These are phyloP conservation scores for Drosophila ambigua DNA, from an alignment of 1,140 invertebrate genomes.

Conservation along the genomic window DNA sequence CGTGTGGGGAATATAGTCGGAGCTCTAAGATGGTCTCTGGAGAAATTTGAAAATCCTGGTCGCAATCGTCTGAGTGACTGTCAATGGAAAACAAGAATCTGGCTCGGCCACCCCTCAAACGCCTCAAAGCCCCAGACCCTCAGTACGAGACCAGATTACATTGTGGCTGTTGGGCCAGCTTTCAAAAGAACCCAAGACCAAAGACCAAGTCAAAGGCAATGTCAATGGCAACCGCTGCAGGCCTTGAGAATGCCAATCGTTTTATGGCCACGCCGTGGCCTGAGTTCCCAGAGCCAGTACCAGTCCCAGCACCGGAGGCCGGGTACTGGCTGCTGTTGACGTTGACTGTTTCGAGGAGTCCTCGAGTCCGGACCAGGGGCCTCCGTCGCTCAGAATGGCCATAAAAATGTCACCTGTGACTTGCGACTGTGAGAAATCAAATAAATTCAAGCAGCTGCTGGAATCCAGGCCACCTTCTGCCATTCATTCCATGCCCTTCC, in stretches of 20 bases:
- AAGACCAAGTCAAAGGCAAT: constrained; percentile 41
- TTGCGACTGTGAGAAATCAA: constrained; percentile 74
- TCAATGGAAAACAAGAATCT: constrained; percentile 35
- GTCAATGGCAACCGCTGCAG: constrained; percentile 19
- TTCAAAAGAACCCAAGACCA: constrained; percentile 30
- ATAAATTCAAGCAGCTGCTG: constrained; percentile 68
- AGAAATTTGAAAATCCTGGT: constrained; percentile 70
- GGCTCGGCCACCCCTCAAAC: constrained; percentile 1
- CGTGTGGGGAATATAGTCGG: constrained; percentile 27
- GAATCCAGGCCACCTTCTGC: background rate
- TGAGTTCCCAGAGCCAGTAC: constrained; percentile 9
- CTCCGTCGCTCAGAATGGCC: constrained; percentile 66
- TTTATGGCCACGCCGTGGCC: constrained; percentile 64
- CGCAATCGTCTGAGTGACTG: constrained; percentile 51
- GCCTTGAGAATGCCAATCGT: constrained; percentile 71
- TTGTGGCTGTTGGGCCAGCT: constrained; percentile 29
- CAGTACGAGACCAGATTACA: constrained; percentile 47
- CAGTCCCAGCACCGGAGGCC: constrained; percentile 1
- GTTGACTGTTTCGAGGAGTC: constrained; percentile 1
- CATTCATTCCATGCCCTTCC: background rate
- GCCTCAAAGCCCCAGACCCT: background rate
- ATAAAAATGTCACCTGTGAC: constrained; percentile 81
- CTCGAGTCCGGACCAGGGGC: constrained; percentile 18
- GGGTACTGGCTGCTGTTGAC: constrained; percentile 15
- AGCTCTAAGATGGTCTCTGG: constrained; percentile 44